Conservation (phyloP, 2,888 invertebrate species). For the Orthosia cruda region DNA sequence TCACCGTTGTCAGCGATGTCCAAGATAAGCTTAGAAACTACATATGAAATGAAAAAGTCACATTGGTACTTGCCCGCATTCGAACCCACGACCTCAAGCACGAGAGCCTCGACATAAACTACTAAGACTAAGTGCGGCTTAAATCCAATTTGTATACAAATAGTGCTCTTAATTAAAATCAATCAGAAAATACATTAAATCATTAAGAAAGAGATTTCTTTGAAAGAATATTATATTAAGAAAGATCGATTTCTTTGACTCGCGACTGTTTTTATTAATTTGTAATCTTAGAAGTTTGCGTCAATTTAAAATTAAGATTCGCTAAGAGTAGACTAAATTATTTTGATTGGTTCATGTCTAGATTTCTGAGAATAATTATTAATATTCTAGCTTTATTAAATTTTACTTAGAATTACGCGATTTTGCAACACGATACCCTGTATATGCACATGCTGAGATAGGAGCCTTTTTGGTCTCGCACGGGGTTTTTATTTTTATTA, state of each 20-base stretch:
- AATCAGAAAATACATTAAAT: slow-evolving; percentile 19
- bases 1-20: too few relatives aligned
- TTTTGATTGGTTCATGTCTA: slow-evolving; percentile 7
- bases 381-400: neutral
- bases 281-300: slow-evolving; percentile 8
- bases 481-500: too few relatives aligned
- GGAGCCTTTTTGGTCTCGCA: too few relatives aligned
- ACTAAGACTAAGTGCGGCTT: neutral
- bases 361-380: slow-evolving; percentile 14
- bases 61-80: too few relatives aligned
- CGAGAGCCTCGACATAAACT: too few relatives aligned
- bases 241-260: slow-evolving; percentile 20
- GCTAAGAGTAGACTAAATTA: slow-evolving; percentile 6
- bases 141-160: slow-evolving; percentile 5
- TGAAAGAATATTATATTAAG: slow-evolving; percentile 9
- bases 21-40: too few relatives aligned
- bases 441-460: too few relatives aligned
- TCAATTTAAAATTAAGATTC: slow-evolving; percentile 24
- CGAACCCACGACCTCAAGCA: too few relatives aligned
- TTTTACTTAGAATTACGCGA: neutral
- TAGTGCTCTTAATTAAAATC: slow-evolving; percentile 31
- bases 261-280: slow-evolving; percentile 28
- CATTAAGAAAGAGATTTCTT: slow-evolving; percentile 19
- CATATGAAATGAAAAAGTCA: too few relatives aligned
- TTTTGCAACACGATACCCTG: too few relatives aligned